A percentile compares a stretch with the other conserved stretches of the same genome.
Evolutionary conservation across 1,140 invertebrate species (phyloP).

Genomic region (Solenopsis invicta): DNA sequence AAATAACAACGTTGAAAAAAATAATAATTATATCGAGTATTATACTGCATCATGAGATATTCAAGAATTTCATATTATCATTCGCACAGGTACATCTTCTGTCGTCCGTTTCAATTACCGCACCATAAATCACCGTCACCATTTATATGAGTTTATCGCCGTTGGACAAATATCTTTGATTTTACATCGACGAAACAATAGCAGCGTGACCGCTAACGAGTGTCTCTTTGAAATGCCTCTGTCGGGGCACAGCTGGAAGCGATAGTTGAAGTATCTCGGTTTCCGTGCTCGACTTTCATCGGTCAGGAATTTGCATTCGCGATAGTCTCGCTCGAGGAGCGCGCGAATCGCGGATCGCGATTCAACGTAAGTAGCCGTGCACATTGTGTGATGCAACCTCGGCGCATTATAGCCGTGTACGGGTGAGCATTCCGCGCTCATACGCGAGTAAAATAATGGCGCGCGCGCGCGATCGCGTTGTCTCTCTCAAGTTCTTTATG

Average conservation of each 20-base stretch:
- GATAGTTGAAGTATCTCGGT: neutral
- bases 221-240: conserved; percentile 15
- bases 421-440: conserved; percentile 40
- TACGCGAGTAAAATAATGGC: conserved; percentile 53
- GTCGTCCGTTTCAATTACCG: conserved; percentile 1
- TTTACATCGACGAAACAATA: conserved; percentile 21
- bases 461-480: conserved; percentile 22
- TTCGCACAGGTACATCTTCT: neutral
- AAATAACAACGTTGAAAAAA: neutral
- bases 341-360: conserved; percentile 41
- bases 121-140: neutral
- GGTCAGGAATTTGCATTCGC: conserved; percentile 53
- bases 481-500: neutral
- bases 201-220: neutral
- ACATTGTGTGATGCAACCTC: conserved; percentile 46
- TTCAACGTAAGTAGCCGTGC: conserved; percentile 26
- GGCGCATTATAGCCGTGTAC: conserved; percentile 35
- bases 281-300: conserved; percentile 39
- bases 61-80: neutral
- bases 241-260: conserved; percentile 16
- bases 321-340: conserved; percentile 18
- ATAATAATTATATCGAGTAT: neutral
- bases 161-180: conserved; percentile 25
- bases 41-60: neutral
- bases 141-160: neutral